phyloP scores from a whole-genome alignment of 2,888 invertebrate species.

The Ethmia dodecea region DNA sequence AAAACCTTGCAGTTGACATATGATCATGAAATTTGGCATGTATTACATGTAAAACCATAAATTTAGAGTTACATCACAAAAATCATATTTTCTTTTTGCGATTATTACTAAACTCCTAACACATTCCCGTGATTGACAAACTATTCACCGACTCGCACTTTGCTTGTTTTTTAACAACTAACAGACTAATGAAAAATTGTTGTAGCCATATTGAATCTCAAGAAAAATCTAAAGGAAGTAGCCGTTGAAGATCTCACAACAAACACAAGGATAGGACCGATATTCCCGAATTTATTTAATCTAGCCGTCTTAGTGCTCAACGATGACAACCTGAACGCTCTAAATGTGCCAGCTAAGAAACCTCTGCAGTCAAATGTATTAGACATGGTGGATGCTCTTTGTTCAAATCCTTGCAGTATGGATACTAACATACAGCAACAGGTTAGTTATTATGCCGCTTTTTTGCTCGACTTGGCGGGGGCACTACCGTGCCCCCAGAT shows the following conservation, averaged over 20 bases:
- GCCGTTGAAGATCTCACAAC: conserved; percentile 76
- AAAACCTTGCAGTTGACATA: no score
- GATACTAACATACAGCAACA: conserved; percentile 77
- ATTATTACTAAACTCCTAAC: no score
- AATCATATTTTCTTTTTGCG: no score
- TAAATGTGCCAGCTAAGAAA: conserved; percentile 67
- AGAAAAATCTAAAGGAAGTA: conserved; percentile 65
- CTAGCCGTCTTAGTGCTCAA: conserved; percentile 76
- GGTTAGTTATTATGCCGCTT: conserved; percentile 41
- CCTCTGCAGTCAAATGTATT: conserved; percentile 66
- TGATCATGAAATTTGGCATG: no score
- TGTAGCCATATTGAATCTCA: conserved; percentile 71
- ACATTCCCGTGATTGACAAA: no score
- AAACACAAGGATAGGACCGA: conserved; percentile 78
- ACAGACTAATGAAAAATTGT: no score
- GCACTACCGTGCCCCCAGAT: no score
- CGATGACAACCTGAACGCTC: conserved; percentile 71
- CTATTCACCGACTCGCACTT: no score
- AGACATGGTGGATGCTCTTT: conserved; percentile 77
- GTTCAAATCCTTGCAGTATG: conserved; percentile 75
- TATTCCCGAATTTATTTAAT: conserved; percentile 79
- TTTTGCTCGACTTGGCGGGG: no score
- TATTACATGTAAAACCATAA: no score
- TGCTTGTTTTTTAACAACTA: no score
- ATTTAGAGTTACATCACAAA: no score